Percentiles rank a stretch among this genome's conserved stretches.
Evolutionary conservation across 23 tunicate genomes (phyloP).

Genomic region (Trididemnum miniatum): DNA sequence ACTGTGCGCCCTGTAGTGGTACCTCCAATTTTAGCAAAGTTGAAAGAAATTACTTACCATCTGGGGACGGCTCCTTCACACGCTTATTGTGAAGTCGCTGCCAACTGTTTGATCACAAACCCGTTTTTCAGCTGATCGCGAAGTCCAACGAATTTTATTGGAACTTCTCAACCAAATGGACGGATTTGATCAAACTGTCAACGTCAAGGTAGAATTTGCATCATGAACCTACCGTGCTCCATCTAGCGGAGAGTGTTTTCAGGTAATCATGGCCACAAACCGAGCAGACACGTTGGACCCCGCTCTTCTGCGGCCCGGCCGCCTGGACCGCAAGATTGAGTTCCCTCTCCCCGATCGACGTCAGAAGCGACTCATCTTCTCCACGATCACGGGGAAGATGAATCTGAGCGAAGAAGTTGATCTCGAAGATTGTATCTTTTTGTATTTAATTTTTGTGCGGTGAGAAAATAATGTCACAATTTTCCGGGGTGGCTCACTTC

Average conservation of each 20-base stretch:
- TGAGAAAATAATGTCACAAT: too few species aligned
- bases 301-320: constrained; percentile 96
- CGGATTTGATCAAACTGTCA: constrained; percentile 98
- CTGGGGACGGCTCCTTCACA: too few species aligned
- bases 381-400: constrained; percentile 99
- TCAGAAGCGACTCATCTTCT: constrained; percentile 95
- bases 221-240: too few species aligned
- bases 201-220: constrained; percentile 99
- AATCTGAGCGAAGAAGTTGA: constrained; percentile 98
- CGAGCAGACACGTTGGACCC: constrained; percentile 98
- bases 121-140: constrained; percentile 95
- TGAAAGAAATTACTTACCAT: too few species aligned
- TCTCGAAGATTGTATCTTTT: constrained; percentile 85
- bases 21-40: too few species aligned
- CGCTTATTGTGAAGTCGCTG: too few species aligned
- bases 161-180: constrained; percentile 99
- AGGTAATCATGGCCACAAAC: constrained; percentile 99
- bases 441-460: too few species aligned
- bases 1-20: too few species aligned
- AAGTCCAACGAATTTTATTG: constrained; percentile 91
- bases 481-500: too few species aligned
- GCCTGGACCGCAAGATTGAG: constrained; percentile 95
- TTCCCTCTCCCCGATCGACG: constrained; percentile 99
- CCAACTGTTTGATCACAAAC: too few species aligned
- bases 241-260: too few species aligned